These are phyloP conservation scores for Glomeris maerens DNA, from an alignment of 1,140 invertebrate species.

Conservation along the genomic window DNA sequence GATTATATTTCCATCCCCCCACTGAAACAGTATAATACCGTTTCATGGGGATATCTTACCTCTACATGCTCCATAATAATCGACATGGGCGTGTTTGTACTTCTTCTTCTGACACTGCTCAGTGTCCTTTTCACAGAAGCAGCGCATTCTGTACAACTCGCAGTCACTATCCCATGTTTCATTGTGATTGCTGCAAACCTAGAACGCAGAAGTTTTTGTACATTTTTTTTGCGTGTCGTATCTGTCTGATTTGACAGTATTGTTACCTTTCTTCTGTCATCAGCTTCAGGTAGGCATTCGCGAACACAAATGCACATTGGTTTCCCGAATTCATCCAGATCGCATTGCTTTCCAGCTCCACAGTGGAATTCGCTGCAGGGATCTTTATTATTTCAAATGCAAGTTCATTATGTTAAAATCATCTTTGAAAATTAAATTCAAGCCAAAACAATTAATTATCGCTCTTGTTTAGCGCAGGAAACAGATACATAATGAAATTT, in stretches of 20 bases:
- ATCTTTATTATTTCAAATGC: too few species aligned
- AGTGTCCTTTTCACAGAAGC: slow-evolving; percentile 61
- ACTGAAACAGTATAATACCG: background rate
- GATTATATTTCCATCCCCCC: background rate
- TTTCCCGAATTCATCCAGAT: slow-evolving; percentile 49
- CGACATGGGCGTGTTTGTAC: slow-evolving; percentile 77
- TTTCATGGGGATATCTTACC: slow-evolving; percentile 17
- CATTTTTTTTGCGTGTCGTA: too few species aligned
- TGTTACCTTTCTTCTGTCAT: slow-evolving; percentile 52
- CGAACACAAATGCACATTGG: slow-evolving; percentile 74
- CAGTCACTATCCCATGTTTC: slow-evolving; percentile 87
- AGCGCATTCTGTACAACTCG: slow-evolving; percentile 76
- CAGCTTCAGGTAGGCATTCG: slow-evolving; percentile 60
- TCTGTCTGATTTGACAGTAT: too few species aligned
- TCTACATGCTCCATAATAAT: slow-evolving; percentile 55
- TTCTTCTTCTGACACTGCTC: slow-evolving; percentile 52
- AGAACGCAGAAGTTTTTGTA: too few species aligned
- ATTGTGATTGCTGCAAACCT: slow-evolving; percentile 85
- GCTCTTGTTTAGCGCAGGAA: too few species aligned
- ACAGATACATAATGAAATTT: too few species aligned
- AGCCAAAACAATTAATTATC: too few species aligned
- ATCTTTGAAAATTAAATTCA: too few species aligned
- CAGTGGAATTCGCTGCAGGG: slow-evolving; percentile 74
- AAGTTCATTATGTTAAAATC: too few species aligned
- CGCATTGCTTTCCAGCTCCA: slow-evolving; percentile 73